phyloP scores from a whole-genome alignment of 2,797 vertebrate species.

The Enteromius fasciolatus region DNA sequence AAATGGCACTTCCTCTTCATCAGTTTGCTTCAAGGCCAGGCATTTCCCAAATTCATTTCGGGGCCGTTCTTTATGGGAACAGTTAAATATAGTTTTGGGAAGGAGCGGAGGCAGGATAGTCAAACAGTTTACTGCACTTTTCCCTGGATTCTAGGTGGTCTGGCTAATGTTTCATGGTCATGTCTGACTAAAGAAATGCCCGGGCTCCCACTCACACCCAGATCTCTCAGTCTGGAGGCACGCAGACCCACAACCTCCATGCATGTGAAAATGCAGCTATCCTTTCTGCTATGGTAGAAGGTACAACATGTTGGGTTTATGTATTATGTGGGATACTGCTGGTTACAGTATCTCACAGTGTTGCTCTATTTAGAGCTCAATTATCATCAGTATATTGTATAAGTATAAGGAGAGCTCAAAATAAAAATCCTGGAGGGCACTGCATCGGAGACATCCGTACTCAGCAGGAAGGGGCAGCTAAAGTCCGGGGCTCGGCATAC shows the following conservation, averaged over 20 bases:
- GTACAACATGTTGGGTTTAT: conserved; percentile 9
- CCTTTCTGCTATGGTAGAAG: background rate
- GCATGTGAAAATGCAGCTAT: conserved; percentile 43
- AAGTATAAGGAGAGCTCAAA: too few species aligned
- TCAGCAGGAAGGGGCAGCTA: too few species aligned
- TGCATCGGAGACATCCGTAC: too few species aligned
- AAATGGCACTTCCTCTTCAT: conserved; percentile 54
- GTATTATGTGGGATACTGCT: background rate
- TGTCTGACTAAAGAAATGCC: conserved; percentile 52
- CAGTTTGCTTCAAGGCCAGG: conserved; percentile 43
- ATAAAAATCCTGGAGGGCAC: too few species aligned
- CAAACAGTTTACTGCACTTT: conserved; percentile 61
- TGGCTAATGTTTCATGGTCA: conserved; percentile 60
- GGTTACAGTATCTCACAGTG: background rate
- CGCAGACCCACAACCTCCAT: conserved; percentile 15
- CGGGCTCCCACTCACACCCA: conserved; percentile 34
- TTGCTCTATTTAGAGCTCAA: background rate
- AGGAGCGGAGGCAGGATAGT: conserved; percentile 57
- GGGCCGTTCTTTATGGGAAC: conserved; percentile 57
- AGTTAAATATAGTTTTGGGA: conserved; percentile 63
- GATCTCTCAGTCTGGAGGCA: conserved; percentile 42
- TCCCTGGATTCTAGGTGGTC: conserved; percentile 62
- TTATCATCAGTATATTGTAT: background rate
- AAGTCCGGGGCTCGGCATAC: too few species aligned
- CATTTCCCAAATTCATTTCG: conserved; percentile 57